A percentile compares a stretch with the other conserved stretches of the same genome.
phyloP scores from a whole-genome alignment of 2,113 vertebrate species.

The Rafetus swinhoei region DNA sequence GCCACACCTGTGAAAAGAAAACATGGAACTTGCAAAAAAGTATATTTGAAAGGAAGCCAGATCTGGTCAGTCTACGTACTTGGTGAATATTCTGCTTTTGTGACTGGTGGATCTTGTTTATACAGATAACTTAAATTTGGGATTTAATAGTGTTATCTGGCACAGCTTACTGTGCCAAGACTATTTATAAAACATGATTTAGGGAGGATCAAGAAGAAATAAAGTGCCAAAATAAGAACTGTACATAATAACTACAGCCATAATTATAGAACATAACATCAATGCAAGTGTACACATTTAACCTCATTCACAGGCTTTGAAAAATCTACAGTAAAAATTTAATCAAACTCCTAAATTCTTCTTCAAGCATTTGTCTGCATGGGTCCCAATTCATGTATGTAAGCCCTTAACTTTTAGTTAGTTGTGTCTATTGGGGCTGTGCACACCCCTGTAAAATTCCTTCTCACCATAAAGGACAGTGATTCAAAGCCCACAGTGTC shows the following conservation, averaged over 20 bases:
- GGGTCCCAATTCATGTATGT: not conserved
- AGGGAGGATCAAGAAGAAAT: not conserved
- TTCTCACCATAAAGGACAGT: not conserved
- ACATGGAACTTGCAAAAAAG: not conserved
- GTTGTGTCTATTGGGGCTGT: not conserved
- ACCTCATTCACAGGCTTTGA: not conserved
- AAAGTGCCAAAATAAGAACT: not conserved
- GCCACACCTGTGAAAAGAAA: not conserved
- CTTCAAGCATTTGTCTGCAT: not conserved
- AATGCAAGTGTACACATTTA: slow-evolving; percentile 12
- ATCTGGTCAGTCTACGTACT: not conserved
- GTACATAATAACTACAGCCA: not conserved
- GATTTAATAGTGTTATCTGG: not conserved
- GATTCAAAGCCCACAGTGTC: not conserved
- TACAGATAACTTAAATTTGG: not conserved
- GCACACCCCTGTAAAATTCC: not conserved
- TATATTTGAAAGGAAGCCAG: not conserved
- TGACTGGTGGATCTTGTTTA: not conserved
- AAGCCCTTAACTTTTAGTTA: not conserved
- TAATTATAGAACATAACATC: not conserved
- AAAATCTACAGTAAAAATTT: slow-evolving; percentile 18
- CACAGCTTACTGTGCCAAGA: not conserved
- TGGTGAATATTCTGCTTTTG: not conserved
- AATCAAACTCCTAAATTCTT: slow-evolving; percentile 4
- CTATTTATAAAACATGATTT: not conserved